Evolutionary conservation across 2,113 vertebrate genomes (phyloP).

Genomic region (Oreotrochilus melanogaster): DNA sequence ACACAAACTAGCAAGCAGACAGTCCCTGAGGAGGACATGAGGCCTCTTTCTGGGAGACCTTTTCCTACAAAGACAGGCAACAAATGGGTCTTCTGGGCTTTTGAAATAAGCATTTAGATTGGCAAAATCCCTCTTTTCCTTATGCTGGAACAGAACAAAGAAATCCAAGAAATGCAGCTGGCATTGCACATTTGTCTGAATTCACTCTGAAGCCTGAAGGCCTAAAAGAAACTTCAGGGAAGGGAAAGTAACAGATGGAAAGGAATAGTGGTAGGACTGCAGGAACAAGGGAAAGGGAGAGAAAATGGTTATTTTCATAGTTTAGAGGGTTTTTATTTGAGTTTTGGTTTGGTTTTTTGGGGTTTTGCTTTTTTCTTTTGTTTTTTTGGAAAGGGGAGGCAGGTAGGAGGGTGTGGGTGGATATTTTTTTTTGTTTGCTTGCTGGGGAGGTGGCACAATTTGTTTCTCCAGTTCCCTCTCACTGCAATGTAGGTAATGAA

Average conservation of each 20-base stretch:
- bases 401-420: background rate
- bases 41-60: rapidly evolving
- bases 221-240: background rate
- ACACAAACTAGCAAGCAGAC: rapidly evolving
- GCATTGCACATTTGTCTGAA: background rate
- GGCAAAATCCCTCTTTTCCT: background rate
- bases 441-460: background rate
- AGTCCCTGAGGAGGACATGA: background rate
- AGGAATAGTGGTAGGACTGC: background rate
- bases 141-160: background rate
- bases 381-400: background rate
- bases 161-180: background rate
- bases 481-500: conserved; percentile 24
- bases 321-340: background rate
- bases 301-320: rapidly evolving
- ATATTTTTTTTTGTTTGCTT: background rate
- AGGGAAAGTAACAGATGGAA: background rate
- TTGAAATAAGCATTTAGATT: background rate
- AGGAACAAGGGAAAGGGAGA: background rate
- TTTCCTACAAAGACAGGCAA: background rate
- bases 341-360: too few species aligned
- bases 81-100: rapidly evolving
- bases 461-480: background rate
- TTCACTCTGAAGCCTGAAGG: background rate
- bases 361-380: background rate